Evolutionary conservation across 2,888 invertebrate genomes (phyloP).

Genomic region (Tipula helvola): DNA sequence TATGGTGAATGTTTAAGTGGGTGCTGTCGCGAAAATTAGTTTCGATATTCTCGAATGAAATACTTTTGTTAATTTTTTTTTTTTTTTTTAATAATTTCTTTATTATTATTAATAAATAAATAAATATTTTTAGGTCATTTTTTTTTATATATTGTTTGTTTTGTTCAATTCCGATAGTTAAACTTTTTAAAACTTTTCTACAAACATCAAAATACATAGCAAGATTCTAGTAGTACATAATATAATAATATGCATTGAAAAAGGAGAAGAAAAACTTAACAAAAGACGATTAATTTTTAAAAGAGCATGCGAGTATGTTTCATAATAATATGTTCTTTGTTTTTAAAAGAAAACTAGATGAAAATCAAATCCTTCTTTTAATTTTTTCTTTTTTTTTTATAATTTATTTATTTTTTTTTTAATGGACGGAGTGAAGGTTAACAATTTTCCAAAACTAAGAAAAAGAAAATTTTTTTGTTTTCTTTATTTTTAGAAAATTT

Average conservation of each 20-base stretch:
- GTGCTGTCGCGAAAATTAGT: background rate
- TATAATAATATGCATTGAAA: background rate
- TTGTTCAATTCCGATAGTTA: background rate
- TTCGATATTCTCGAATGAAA: background rate
- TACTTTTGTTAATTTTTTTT: background rate
- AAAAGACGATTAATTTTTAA: background rate
- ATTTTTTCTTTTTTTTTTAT: background rate
- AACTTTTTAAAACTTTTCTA: background rate
- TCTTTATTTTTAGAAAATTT: background rate
- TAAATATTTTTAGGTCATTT: background rate
- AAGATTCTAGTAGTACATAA: background rate
- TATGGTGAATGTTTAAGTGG: background rate
- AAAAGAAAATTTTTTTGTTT: background rate
- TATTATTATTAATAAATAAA: background rate
- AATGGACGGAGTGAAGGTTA: background rate
- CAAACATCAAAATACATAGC: background rate
- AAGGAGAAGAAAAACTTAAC: background rate
- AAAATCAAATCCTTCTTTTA: background rate
- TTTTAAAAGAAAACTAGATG: background rate
- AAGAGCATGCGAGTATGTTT: background rate
- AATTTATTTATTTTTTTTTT: background rate
- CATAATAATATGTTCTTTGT: background rate
- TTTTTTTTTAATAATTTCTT: background rate
- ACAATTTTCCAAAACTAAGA: background rate
- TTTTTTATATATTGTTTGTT: background rate